Base-by-base conservation (phyloP, 2,797 vertebrate genomes). In the Coregonus ussuriensis region DNA sequence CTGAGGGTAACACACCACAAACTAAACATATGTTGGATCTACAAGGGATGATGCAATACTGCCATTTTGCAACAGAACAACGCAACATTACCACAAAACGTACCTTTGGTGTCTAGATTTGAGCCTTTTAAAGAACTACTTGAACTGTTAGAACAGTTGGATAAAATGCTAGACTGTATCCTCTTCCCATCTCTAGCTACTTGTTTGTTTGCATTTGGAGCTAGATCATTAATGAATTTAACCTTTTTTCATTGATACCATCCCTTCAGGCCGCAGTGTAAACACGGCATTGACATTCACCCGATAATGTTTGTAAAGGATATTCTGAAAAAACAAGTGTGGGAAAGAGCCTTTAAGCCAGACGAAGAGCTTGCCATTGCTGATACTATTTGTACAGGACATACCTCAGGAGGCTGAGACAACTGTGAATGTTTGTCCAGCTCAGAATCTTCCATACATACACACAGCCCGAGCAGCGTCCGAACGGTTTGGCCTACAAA, bases 381-480 rank as follows among this genome's bases (percentile, higher is more conserved):
- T 84, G 83, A 81, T 79, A 74, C 69, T 95, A 92, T 95, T 97
- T 96, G 93, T 94, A 94, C 90, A 96, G 93, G 93, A 94, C 92
- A 88, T 91, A 91, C 92, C 93, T 93, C 88, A 94, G 90, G 94
- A 95, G 95, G 93, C 94, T 94, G 91, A 86, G 93, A 95, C 95
- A 96, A 95, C 91, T 92, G 90, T 77, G 77, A 91, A 87, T 93
- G 91, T 95, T 95, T 95, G 94, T 93, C 82, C 92, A 95, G 92
- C 88, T 91, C 88, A 85, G 72, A 77, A 89, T 92, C 88, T 85
- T 87, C 85, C 79, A 89, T 86, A 78, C 86, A 86, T 84, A 77
- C 84, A 80, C 70, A 78, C 88, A 79, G 76, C 79, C 87, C 91
- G 9, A 47, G 41, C 88, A 89, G 91, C 25, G 25, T 25, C 25